Percentiles rank a stretch among this genome's conserved stretches.
These are phyloP conservation scores for Herminia tarsipennalis DNA, from an alignment of 2,888 invertebrate species.

Conservation along the genomic window DNA sequence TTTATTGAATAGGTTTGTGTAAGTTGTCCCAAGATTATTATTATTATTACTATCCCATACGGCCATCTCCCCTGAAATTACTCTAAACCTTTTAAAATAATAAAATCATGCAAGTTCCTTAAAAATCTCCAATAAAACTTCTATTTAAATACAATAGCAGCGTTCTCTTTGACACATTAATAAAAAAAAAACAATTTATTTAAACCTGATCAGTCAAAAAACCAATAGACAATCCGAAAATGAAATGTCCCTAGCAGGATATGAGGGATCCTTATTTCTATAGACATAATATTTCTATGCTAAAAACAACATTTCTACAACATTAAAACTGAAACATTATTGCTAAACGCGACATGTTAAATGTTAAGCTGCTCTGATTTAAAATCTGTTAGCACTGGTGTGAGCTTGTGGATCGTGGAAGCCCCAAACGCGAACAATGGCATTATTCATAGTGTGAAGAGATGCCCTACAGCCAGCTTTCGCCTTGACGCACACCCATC, in stretches of 20 bases:
- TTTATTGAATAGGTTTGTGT: too few relatives aligned
- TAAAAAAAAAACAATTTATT: not conserved
- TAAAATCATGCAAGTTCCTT: too few relatives aligned
- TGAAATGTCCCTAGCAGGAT: slow-evolving; percentile 29
- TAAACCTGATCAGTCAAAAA: slow-evolving; percentile 1
- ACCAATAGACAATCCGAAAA: slow-evolving; percentile 8
- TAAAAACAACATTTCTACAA: too few relatives aligned
- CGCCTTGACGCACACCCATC: slow-evolving; percentile 82
- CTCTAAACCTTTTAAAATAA: too few relatives aligned
- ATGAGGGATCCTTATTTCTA: slow-evolving; percentile 10
- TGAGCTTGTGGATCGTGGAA: slow-evolving; percentile 78
- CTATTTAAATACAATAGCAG: too few relatives aligned
- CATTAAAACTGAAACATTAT: too few relatives aligned
- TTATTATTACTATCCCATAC: too few relatives aligned
- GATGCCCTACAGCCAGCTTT: slow-evolving; percentile 80
- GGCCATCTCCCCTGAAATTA: too few relatives aligned
- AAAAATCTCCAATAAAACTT: too few relatives aligned
- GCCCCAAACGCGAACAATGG: slow-evolving; percentile 79
- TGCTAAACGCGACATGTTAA: slow-evolving; percentile 25
- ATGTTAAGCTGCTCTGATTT: slow-evolving; percentile 17
- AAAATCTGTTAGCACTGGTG: slow-evolving; percentile 77
- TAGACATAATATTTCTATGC: slow-evolving; percentile 15
- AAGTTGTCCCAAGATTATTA: too few relatives aligned
- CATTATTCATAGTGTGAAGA: slow-evolving; percentile 78
- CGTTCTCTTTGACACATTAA: too few relatives aligned